Percentiles rank a stretch among this genome's conserved stretches.
These are phyloP conservation scores for Neosilurus hyrtlii DNA, from an alignment of 2,797 vertebrate genomes.

Conservation along the genomic window DNA sequence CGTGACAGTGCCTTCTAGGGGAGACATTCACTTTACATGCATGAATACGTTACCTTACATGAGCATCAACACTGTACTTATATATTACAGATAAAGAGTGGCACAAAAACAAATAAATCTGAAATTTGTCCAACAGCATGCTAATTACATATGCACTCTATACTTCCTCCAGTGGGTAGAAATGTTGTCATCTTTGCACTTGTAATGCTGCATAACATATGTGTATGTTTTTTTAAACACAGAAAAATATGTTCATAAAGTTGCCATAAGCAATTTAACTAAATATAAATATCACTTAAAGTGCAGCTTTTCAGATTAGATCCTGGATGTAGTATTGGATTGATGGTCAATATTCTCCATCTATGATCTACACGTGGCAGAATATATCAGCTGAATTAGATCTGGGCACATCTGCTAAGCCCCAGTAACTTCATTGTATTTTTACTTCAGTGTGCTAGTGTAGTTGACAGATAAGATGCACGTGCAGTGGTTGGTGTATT, in stretches of 20 bases:
- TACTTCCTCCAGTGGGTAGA: constrained; percentile 57
- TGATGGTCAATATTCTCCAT: constrained; percentile 32
- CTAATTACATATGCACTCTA: constrained; percentile 57
- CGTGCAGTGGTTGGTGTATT: constrained; percentile 11
- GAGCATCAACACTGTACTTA: too few relatives aligned
- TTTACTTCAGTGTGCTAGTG: constrained; percentile 26
- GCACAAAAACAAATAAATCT: constrained; percentile 38
- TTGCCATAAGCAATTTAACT: constrained; percentile 40
- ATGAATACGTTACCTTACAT: too few relatives aligned
- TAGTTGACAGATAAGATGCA: constrained; percentile 40
- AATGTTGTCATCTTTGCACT: constrained; percentile 62
- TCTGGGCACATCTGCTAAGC: constrained; percentile 48
- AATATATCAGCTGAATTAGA: constrained; percentile 44
- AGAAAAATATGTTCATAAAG: not conserved
- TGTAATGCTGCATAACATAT: constrained; percentile 49
- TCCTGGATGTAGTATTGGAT: constrained; percentile 23
- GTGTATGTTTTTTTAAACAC: not conserved
- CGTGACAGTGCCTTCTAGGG: too few relatives aligned
- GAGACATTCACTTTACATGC: too few relatives aligned
- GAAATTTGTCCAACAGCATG: constrained; percentile 45
- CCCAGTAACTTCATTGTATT: constrained; percentile 51
- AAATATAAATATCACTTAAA: constrained; percentile 48
- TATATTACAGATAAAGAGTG: constrained; percentile 12
- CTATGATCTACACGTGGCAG: constrained; percentile 33
- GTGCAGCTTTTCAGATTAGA: constrained; percentile 35